phyloP scores from a whole-genome alignment of 1,140 invertebrate genomes.

The Tribolium castaneum region DNA sequence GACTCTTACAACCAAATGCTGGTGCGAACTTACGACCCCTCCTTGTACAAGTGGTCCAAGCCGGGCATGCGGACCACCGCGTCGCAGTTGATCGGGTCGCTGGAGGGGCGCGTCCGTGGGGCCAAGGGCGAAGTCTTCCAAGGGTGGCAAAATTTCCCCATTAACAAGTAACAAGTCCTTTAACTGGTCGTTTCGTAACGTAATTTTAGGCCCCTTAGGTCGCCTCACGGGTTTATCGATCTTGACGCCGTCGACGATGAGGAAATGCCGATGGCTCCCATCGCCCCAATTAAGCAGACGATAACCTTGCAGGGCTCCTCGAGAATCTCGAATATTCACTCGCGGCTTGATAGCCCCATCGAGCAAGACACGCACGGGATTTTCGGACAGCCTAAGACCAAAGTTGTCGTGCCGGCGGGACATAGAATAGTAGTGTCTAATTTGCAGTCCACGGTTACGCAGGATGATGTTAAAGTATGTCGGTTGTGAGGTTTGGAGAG shows the following conservation, averaged over 20 bases:
- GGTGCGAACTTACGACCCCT: constrained; percentile 41
- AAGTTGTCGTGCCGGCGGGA: constrained; percentile 67
- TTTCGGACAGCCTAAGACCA: constrained; percentile 67
- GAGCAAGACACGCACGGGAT: constrained; percentile 66
- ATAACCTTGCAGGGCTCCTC: constrained; percentile 53
- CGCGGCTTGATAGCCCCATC: constrained; percentile 63
- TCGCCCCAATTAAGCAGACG: constrained; percentile 41
- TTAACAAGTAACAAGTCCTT: constrained; percentile 9
- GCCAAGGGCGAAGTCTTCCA: constrained; percentile 9
- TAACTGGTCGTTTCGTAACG: background rate
- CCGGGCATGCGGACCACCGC: constrained; percentile 51
- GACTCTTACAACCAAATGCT: constrained; percentile 28
- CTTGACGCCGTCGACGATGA: constrained; percentile 64
- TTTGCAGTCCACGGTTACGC: constrained; percentile 84
- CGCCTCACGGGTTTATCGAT: constrained; percentile 54
- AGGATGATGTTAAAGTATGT: constrained; percentile 86
- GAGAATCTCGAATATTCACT: constrained; percentile 62
- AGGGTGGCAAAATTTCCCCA: constrained; percentile 39
- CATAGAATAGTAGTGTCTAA: constrained; percentile 89
- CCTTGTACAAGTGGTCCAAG: constrained; percentile 55
- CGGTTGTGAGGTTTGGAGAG: background rate
- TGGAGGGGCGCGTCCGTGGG: constrained; percentile 40
- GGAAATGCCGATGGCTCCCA: constrained; percentile 56
- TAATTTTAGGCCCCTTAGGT: background rate
- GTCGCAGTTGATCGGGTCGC: constrained; percentile 51